Percentiles rank a stretch among this genome's conserved stretches.
Evolutionary conservation across 2,113 vertebrate species (phyloP).

Genomic region (Myrmecobius fasciatus): DNA sequence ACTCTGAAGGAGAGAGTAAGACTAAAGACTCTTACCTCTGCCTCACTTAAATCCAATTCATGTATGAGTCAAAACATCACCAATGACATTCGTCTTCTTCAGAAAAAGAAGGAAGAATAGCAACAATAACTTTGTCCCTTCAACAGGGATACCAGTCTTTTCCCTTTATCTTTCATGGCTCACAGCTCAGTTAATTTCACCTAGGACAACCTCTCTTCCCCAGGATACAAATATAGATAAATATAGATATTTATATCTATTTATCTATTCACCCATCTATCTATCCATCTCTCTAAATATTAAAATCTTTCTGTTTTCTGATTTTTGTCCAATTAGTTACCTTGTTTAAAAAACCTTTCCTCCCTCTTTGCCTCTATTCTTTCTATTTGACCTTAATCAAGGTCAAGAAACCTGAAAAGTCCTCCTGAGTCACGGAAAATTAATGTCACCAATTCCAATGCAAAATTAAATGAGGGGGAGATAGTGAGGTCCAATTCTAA

Average conservation of each 20-base stretch:
- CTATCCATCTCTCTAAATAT: too few relatives aligned
- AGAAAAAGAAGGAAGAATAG: background rate
- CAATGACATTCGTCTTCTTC: background rate
- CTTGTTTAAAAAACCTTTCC: background rate
- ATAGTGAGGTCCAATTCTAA: background rate
- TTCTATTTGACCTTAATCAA: background rate
- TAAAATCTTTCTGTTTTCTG: background rate
- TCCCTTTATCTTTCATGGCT: background rate
- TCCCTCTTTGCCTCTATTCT: background rate
- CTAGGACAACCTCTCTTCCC: background rate
- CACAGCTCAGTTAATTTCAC: background rate
- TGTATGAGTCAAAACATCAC: background rate
- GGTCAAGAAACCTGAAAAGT: background rate
- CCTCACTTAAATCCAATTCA: background rate
- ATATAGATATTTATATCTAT: too few relatives aligned
- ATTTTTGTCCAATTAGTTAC: background rate
- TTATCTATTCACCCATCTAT: too few relatives aligned
- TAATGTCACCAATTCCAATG: background rate
- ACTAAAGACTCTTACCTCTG: background rate
- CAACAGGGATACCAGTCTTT: background rate
- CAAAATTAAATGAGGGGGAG: background rate
- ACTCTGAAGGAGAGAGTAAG: background rate
- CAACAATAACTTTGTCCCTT: background rate
- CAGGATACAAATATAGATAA: too few relatives aligned
- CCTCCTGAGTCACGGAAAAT: background rate